Evolutionary conservation across 2,113 vertebrate genomes (phyloP), one percentile per base, ranked within the genome.

Genomic region (Carassius auratus): DNA sequence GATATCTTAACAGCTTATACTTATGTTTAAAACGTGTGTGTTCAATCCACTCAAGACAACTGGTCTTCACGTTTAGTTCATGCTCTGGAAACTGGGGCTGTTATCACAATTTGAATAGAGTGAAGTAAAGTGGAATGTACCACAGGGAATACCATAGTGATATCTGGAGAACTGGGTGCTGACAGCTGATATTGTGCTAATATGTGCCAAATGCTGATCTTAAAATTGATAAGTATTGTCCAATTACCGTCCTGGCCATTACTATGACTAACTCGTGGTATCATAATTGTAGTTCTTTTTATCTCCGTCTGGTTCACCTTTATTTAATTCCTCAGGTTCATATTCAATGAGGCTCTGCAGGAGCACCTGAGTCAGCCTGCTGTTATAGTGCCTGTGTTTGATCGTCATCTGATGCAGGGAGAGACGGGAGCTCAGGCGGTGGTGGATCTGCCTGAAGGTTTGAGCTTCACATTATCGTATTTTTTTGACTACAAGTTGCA

Each of bases 371-470:
- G 85, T 6, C 86, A 0, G 79, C 91, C 94, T 0, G 92, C 93
- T 5, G 83, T 78, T 21, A 88, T 92, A 3, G 81, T 95, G 82
- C 48, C 91, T 9, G 94, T 96, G 62, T 93, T 95, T 75, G 90
- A 95, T 61, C 89, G 87, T 66, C 87, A 89, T 42, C 83, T 85
- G 15, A 95, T 96, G 95, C 94, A 95, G 8, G 94, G 95, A 0
- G 86, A 93, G 2, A 84, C 82, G 59, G 95, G 95, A 84, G 94
- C 94, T 0, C 89, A 89, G 52, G 92, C 93, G 4, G 88, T 88
- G 0, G 91, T 95, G 57, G 38, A 92, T 30, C 75, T 96, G 79
- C 93, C 94, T 9, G 0, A 15, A 87, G 94, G 95, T 94, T 88
- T 48, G 57, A 68, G 19, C 19, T 36, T 55, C 45, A 12, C 75